These are phyloP conservation scores for Gambusia holbrooki DNA, from an alignment of 2,113 vertebrate species.

Conservation along the genomic window DNA sequence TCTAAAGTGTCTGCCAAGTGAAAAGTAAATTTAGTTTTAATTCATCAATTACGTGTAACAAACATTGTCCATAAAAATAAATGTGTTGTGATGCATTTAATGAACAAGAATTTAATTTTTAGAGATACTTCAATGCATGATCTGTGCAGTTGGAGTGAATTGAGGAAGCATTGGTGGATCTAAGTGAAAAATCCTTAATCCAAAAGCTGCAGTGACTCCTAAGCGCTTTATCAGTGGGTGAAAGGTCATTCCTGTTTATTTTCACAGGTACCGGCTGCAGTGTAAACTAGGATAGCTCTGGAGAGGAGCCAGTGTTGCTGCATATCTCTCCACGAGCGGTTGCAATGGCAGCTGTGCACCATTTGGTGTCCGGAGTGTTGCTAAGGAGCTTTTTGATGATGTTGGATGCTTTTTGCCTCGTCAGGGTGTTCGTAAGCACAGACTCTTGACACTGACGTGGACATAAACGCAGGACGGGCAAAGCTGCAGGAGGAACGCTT, in stretches of 20 bases:
- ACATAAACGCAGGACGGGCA: constrained; percentile 61
- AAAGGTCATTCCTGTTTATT: constrained; percentile 36
- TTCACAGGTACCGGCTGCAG: constrained; percentile 31
- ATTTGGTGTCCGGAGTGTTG: constrained; percentile 57
- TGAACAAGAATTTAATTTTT: too few relatives aligned
- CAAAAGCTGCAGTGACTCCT: background rate
- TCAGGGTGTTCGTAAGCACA: constrained; percentile 58
- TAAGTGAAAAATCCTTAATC: background rate
- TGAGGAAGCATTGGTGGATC: too few relatives aligned
- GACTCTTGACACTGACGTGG: constrained; percentile 53
- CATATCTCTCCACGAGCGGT: constrained; percentile 41
- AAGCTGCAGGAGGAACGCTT: constrained; percentile 45
- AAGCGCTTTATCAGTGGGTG: constrained; percentile 14
- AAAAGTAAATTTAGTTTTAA: too few relatives aligned
- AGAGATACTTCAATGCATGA: too few relatives aligned
- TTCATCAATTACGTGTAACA: too few relatives aligned
- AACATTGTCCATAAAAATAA: too few relatives aligned
- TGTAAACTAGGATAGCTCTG: constrained; percentile 17
- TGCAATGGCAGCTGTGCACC: constrained; percentile 58
- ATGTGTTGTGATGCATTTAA: too few relatives aligned
- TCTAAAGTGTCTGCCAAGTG: too few relatives aligned
- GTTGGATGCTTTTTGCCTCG: constrained; percentile 48
- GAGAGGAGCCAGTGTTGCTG: constrained; percentile 32
- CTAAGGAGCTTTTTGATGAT: constrained; percentile 58
- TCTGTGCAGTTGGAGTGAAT: too few relatives aligned